Percentiles rank a stretch among this genome's conserved stretches.
These are phyloP conservation scores for Neoascia interrupta DNA, from an alignment of 2,888 invertebrate species.

Conservation along the genomic window DNA sequence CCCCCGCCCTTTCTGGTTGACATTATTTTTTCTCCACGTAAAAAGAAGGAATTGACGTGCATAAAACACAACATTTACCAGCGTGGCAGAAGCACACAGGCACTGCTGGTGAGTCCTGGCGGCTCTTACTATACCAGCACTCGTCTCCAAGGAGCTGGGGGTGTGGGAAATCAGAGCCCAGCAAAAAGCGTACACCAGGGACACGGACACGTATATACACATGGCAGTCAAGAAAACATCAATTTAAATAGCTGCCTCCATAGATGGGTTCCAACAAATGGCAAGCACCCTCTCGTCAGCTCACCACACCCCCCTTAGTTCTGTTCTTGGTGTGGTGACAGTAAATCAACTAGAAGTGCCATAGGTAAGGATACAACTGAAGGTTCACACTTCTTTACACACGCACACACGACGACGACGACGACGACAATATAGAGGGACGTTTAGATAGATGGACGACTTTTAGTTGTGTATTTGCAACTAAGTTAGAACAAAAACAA, in stretches of 20 bases:
- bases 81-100: slow-evolving; percentile 42
- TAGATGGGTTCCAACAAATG: slow-evolving; percentile 23
- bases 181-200: slow-evolving; percentile 56
- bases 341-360: slow-evolving; percentile 62
- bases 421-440: not conserved
- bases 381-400: slow-evolving; percentile 20
- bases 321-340: slow-evolving; percentile 52
- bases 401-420: slow-evolving; percentile 9
- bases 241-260: slow-evolving; percentile 60
- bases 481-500: slow-evolving; percentile 33
- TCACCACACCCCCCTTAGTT: not conserved
- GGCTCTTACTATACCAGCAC: not conserved
- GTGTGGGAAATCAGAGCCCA: slow-evolving; percentile 48
- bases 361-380: slow-evolving; percentile 30
- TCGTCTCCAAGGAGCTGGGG: slow-evolving; percentile 25
- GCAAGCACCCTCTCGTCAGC: not conserved
- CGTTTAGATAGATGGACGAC: slow-evolving; percentile 1
- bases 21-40: slow-evolving; percentile 30
- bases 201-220: slow-evolving; percentile 13
- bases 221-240: slow-evolving; percentile 67
- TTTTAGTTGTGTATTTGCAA: slow-evolving; percentile 17
- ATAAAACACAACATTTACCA: slow-evolving; percentile 67
- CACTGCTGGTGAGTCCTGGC: not conserved
- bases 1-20: slow-evolving; percentile 13
- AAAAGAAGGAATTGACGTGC: slow-evolving; percentile 56